phyloP scores from a whole-genome alignment of 92 coral and sea anemone genomes.

The Muricea muricata region DNA sequence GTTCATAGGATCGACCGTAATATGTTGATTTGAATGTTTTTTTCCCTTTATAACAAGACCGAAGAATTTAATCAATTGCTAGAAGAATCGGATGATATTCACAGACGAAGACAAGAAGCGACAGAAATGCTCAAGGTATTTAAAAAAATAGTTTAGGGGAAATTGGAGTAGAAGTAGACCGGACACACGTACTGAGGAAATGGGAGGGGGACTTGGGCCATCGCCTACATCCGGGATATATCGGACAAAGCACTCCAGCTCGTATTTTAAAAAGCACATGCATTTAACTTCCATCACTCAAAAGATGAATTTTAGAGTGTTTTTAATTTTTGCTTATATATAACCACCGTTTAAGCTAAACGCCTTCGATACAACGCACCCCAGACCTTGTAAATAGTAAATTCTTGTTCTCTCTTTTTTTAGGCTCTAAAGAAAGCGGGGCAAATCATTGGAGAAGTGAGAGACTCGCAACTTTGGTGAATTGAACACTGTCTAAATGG shows the following conservation, averaged over 20 bases:
- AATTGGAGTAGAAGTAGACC: neutral
- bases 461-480: slow-evolving; percentile 90
- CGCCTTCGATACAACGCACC: no score
- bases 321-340: no score
- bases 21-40: neutral
- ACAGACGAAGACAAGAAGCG: slow-evolving; percentile 92
- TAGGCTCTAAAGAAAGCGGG: slow-evolving; percentile 90
- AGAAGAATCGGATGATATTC: slow-evolving; percentile 96
- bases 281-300: no score
- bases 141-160: neutral
- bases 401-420: neutral
- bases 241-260: no score
- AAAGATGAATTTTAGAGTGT: no score
- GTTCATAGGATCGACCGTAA: no score
- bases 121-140: slow-evolving; percentile 97
- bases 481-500: neutral
- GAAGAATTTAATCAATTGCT: slow-evolving; percentile 85
- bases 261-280: no score
- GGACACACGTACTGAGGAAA: no score
- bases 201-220: no score
- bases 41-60: slow-evolving; percentile 62
- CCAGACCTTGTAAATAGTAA: neutral
- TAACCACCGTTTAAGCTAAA: no score
- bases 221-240: no score
- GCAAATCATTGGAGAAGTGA: slow-evolving; percentile 91